phyloP scores from a whole-genome alignment of 2,888 invertebrate species.

The Ellobium chinense region DNA sequence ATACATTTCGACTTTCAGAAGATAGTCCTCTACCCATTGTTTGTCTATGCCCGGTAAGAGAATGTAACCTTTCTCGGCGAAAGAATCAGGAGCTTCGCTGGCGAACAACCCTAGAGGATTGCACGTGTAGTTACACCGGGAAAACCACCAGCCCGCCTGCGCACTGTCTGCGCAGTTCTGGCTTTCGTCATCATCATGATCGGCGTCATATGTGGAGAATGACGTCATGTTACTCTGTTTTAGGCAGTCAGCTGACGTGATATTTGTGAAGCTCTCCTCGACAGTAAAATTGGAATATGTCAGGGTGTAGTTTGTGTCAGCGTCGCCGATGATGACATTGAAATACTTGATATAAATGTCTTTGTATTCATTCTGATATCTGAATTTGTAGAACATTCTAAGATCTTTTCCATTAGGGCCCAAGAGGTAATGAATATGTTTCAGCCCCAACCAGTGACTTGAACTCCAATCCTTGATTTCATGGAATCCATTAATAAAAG shows the following conservation, averaged over 20 bases:
- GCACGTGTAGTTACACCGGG: background rate
- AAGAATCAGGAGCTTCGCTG: background rate
- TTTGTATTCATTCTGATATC: too few species aligned
- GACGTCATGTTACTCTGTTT: background rate
- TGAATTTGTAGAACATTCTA: too few species aligned
- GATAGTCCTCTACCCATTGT: background rate
- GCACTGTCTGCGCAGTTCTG: constrained; percentile 9
- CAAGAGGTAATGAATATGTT: too few species aligned
- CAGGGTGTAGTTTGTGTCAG: background rate
- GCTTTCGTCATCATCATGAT: constrained; percentile 25
- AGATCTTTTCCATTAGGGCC: too few species aligned
- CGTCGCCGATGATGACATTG: background rate
- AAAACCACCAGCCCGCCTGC: constrained; percentile 12
- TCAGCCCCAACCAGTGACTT: background rate
- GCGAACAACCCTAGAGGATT: background rate
- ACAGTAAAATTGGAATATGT: background rate
- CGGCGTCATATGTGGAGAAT: constrained; percentile 36
- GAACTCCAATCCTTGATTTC: background rate
- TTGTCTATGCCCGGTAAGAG: background rate
- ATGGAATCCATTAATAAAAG: background rate
- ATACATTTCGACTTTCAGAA: background rate
- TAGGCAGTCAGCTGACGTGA: background rate
- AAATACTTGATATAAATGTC: background rate
- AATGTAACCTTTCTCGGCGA: background rate
- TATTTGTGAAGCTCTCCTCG: background rate